Conservation (phyloP, 1,140 invertebrate genomes). For the Helicorthomorpha holstii region DNA sequence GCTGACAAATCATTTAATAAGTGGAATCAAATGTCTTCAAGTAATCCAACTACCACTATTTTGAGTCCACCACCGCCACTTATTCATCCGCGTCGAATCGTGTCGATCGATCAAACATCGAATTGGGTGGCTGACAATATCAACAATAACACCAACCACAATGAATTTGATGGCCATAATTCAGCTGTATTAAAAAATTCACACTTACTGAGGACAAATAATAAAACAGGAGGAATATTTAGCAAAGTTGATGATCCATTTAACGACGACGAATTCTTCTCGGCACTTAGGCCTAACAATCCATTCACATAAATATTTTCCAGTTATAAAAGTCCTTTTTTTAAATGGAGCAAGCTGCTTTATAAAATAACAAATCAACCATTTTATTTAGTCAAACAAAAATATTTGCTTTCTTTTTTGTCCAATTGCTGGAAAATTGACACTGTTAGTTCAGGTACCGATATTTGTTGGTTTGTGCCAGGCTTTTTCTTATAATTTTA, state of each 20-base stretch:
- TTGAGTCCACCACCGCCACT: neutral
- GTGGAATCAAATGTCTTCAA: neutral
- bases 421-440: too few species aligned
- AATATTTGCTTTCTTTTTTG: too few species aligned
- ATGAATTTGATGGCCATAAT: neutral
- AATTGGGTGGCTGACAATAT: neutral
- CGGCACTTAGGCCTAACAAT: neutral
- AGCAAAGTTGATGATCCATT: neutral
- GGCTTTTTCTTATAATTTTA: too few species aligned
- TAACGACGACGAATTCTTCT: neutral
- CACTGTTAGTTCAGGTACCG: too few species aligned
- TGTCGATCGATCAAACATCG: neutral
- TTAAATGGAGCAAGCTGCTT: too few species aligned
- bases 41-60: neutral
- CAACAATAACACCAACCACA: neutral
- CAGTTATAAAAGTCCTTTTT: too few species aligned
- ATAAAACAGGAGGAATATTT: neutral
- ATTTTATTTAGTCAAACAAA: too few species aligned
- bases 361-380: too few species aligned
- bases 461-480: too few species aligned
- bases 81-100: neutral
- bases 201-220: neutral
- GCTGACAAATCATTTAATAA: neutral
- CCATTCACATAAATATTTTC: too few species aligned
- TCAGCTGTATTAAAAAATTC: neutral